A percentile compares a stretch with the other conserved stretches of the same genome.
Conservation (phyloP, 2,113 vertebrate species). For the Callocephalon fimbriatum region DNA sequence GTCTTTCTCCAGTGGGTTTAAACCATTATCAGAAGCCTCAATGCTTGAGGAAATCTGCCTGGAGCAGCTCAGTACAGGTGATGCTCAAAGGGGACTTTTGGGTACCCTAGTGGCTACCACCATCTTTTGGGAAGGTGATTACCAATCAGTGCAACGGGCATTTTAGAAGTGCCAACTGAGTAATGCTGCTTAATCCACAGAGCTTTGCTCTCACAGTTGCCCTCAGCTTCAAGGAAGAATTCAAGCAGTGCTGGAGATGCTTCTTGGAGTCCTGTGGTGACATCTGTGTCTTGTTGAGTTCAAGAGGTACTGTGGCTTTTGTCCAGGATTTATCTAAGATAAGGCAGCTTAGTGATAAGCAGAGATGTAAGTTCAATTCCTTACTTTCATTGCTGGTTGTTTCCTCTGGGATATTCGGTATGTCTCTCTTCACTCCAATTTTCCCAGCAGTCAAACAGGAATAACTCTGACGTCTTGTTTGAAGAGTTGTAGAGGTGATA, state of each 20-base stretch:
- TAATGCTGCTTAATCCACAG: background rate
- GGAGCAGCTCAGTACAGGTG: background rate
- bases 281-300: background rate
- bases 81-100: background rate
- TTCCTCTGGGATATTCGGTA: background rate
- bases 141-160: background rate
- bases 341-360: background rate
- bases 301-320: background rate
- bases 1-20: background rate
- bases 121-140: background rate
- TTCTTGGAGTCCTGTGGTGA: background rate
- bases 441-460: rapidly evolving
- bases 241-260: background rate
- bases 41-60: background rate
- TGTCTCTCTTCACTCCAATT: background rate
- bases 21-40: background rate
- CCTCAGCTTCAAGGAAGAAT: background rate
- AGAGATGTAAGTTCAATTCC: background rate
- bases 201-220: background rate
- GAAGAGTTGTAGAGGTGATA: background rate
- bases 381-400: background rate
- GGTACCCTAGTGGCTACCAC: background rate
- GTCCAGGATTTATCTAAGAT: background rate
- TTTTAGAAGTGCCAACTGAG: background rate
- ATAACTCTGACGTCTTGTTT: background rate